Evolutionary conservation across 2,888 invertebrate species (phyloP).

Genomic region (Acleris emargana): DNA sequence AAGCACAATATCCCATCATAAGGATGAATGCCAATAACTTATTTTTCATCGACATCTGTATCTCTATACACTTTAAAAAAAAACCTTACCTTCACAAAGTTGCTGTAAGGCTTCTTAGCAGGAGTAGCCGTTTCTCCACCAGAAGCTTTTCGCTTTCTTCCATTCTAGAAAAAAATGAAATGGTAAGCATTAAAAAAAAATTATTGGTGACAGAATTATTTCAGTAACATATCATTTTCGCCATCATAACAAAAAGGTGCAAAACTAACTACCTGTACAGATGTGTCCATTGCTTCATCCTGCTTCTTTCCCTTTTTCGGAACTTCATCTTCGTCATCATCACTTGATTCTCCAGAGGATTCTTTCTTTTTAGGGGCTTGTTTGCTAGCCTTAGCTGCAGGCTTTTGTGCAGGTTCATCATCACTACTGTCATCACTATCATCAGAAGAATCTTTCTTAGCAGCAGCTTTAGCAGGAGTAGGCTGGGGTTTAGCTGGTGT

Average conservation of each 20-base stretch:
- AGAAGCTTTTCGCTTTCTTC: slow-evolving; percentile 72
- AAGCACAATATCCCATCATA: too few species aligned
- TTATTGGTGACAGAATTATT: too few species aligned
- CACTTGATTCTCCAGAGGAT: slow-evolving; percentile 49
- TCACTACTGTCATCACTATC: slow-evolving; percentile 54
- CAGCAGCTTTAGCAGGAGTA: slow-evolving; percentile 45
- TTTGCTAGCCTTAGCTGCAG: slow-evolving; percentile 45
- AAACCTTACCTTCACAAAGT: slow-evolving; percentile 86
- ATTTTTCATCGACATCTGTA: too few species aligned
- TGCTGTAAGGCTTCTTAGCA: slow-evolving; percentile 85
- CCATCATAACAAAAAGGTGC: background rate
- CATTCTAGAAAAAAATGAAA: slow-evolving; percentile 44
- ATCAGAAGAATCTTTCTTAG: slow-evolving; percentile 57
- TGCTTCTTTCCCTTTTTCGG: slow-evolving; percentile 33
- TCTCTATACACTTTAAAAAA: background rate
- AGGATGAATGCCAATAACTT: too few species aligned
- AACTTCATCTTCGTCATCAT: slow-evolving; percentile 16
- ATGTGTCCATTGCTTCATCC: slow-evolving; percentile 30
- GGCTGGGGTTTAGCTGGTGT: slow-evolving; percentile 45
- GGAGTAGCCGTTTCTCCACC: slow-evolving; percentile 62
- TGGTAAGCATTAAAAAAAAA: background rate
- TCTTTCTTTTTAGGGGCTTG: slow-evolving; percentile 41
- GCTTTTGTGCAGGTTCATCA: slow-evolving; percentile 48
- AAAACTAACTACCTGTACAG: slow-evolving; percentile 16
- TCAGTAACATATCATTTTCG: too few species aligned